Evolutionary conservation across 1,140 invertebrate species (phyloP).

Genomic region (Melanaphis sacchari): DNA sequence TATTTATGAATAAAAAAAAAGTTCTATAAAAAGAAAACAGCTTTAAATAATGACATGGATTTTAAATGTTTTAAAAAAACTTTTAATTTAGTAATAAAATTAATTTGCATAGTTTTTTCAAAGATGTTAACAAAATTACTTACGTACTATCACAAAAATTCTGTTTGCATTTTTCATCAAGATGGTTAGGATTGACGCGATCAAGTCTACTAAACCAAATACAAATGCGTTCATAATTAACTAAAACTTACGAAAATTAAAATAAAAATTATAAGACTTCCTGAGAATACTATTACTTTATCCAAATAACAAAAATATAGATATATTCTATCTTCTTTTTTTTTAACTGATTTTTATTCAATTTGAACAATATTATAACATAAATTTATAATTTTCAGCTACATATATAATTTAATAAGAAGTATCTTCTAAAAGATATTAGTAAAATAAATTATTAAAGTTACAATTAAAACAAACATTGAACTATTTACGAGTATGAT

Average conservation of each 20-base stretch:
- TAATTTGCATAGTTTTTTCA: not conserved
- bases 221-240: not conserved
- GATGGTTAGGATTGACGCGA: not conserved
- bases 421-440: too few species aligned
- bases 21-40: not conserved
- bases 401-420: not conserved
- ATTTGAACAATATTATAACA: not conserved
- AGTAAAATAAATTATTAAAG: not conserved
- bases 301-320: not conserved
- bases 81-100: constrained; percentile 8
- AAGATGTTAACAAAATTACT: not conserved
- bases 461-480: not conserved
- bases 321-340: too few species aligned
- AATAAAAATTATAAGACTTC: not conserved
- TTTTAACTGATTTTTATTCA: too few species aligned
- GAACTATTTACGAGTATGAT: not conserved
- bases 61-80: not conserved
- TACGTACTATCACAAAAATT: not conserved
- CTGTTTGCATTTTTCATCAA: not conserved
- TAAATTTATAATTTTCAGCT: not conserved
- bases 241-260: not conserved
- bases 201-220: not conserved
- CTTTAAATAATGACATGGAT: not conserved
- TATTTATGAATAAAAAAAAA: not conserved
- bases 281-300: too few species aligned